phyloP scores from a whole-genome alignment of 2,888 invertebrate species.

The Steinernema carpocapsae region DNA sequence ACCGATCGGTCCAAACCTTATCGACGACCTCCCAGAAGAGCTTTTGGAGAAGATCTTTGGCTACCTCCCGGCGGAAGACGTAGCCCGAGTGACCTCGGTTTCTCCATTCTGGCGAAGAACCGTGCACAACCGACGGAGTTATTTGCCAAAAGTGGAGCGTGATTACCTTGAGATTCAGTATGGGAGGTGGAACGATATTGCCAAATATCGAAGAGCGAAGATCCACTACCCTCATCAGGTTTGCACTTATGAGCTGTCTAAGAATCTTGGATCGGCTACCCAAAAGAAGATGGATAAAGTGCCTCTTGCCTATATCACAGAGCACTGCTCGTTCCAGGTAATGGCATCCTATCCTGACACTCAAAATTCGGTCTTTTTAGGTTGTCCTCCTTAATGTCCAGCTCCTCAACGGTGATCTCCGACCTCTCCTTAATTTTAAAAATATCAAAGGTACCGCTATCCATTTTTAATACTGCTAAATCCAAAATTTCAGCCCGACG shows the following conservation, averaged over 20 bases:
- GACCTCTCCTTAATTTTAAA: slow-evolving; percentile 3
- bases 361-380: background rate
- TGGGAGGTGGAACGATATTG: slow-evolving; percentile 5
- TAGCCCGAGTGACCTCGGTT: background rate
- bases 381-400: background rate
- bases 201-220: background rate
- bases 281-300: slow-evolving; percentile 5
- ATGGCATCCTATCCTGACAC: background rate
- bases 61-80: slow-evolving; percentile 3
- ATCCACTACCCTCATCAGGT: background rate
- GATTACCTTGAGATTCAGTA: slow-evolving; percentile 7
- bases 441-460: slow-evolving; percentile 2
- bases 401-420: slow-evolving; percentile 19
- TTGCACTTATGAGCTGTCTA: background rate
- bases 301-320: background rate
- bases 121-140: background rate
- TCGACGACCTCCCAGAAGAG: slow-evolving; percentile 16
- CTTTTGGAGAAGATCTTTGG: slow-evolving; percentile 7
- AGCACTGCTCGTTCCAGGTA: slow-evolving; percentile 6
- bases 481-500: background rate
- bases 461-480: background rate
- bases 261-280: background rate
- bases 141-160: slow-evolving; percentile 2
- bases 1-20: background rate
- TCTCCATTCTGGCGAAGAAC: background rate